phyloP scores from a whole-genome alignment of 2,797 vertebrate genomes.

The Rousettus madagascariensis region DNA sequence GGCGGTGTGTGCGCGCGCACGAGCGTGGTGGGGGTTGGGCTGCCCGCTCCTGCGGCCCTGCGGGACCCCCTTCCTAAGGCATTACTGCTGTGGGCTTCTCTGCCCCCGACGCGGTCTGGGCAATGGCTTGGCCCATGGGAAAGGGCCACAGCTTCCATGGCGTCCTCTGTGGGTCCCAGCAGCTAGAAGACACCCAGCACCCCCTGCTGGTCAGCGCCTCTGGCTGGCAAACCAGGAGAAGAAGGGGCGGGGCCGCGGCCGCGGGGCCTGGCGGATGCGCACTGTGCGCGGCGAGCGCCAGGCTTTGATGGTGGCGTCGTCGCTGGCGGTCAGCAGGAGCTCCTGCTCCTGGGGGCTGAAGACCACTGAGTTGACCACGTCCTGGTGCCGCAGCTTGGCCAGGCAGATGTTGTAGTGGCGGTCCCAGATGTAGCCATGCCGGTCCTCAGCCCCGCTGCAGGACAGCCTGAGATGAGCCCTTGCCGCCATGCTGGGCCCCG shows the following conservation, averaged over 20 bases:
- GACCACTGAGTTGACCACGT: slow-evolving; percentile 97
- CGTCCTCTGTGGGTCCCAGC: neutral
- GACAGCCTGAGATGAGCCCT: neutral
- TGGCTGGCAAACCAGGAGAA: slow-evolving; percentile 89
- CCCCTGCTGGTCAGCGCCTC: slow-evolving; percentile 81
- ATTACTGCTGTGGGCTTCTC: neutral
- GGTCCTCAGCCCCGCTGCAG: slow-evolving; percentile 94
- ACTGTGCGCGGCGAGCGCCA: slow-evolving; percentile 93
- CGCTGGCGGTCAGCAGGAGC: slow-evolving; percentile 95
- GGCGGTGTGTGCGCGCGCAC: neutral
- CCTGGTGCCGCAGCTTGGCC: slow-evolving; percentile 93
- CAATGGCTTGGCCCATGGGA: neutral
- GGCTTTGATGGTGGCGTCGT: slow-evolving; percentile 95
- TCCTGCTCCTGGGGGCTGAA: slow-evolving; percentile 97
- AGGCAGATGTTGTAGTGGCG: slow-evolving; percentile 98
- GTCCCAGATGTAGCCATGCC: slow-evolving; percentile 98
- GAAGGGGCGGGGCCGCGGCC: slow-evolving; percentile 79
- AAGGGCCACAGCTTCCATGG: neutral
- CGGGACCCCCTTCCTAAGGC: neutral
- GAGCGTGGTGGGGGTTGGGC: neutral
- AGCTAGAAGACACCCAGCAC: neutral
- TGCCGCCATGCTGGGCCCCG: accelerated
- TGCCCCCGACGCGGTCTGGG: slow-evolving; percentile 26
- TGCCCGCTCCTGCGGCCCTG: neutral
- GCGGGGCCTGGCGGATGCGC: slow-evolving; percentile 82